A percentile compares a stretch with the other conserved stretches of the same genome.
These are phyloP conservation scores for Cherax destructor DNA, from an alignment of 1,140 invertebrate genomes.

Conservation along the genomic window DNA sequence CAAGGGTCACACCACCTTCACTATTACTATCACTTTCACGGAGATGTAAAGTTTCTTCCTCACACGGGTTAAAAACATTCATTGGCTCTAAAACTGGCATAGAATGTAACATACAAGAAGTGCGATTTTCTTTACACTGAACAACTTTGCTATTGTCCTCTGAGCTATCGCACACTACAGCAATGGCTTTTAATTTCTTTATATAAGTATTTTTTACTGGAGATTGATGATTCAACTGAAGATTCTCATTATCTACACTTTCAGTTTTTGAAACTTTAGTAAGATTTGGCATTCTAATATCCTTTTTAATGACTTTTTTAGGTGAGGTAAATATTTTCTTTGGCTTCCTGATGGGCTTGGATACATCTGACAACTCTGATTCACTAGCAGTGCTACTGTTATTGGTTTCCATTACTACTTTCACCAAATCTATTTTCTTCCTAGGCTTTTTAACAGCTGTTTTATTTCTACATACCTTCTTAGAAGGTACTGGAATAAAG, in stretches of 20 bases:
- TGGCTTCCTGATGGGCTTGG: not conserved
- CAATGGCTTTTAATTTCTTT: not conserved
- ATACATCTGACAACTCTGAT: conserved; percentile 20
- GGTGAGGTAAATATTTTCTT: not conserved
- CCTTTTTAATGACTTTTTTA: not conserved
- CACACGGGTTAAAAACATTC: not conserved
- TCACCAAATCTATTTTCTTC: conserved; percentile 1
- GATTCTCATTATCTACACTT: not conserved
- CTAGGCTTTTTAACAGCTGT: not conserved
- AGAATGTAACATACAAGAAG: not conserved
- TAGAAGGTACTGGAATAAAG: conserved; percentile 1
- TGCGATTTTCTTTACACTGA: not conserved
- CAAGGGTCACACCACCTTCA: not conserved
- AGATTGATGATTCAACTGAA: not conserved
- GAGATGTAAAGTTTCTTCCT: not conserved
- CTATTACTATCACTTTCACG: conserved; percentile 5
- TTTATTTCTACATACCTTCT: conserved; percentile 8
- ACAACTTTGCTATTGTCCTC: not conserved
- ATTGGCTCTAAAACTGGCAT: conserved; percentile 53
- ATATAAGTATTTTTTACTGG: not conserved
- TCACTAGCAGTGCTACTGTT: conserved; percentile 21
- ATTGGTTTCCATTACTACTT: not conserved
- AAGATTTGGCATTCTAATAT: not conserved
- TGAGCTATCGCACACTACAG: not conserved
- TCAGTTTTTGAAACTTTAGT: conserved; percentile 1